A percentile compares a stretch with the other conserved stretches of the same genome.
Evolutionary conservation across 2,797 vertebrate genomes (phyloP).

Genomic region (Tauraco hartlaubi): DNA sequence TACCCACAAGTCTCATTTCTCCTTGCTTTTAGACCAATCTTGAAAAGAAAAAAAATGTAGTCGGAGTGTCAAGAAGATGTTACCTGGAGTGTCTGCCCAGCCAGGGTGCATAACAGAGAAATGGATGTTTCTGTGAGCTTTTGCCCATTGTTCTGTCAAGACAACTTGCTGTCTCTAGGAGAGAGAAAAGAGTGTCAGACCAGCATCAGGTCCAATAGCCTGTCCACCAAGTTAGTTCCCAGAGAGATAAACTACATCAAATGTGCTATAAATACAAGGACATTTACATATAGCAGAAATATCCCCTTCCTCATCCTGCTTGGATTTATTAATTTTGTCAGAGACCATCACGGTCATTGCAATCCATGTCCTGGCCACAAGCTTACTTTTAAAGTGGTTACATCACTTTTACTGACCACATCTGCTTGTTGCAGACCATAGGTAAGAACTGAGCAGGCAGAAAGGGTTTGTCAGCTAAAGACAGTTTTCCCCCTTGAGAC

Average conservation of each 20-base stretch:
- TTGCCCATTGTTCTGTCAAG: slow-evolving; percentile 85
- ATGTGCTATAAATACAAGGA: neutral
- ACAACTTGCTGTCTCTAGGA: slow-evolving; percentile 88
- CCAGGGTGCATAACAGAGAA: slow-evolving; percentile 89
- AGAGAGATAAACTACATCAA: neutral
- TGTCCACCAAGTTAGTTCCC: neutral
- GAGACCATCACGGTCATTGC: neutral
- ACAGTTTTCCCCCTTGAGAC: neutral
- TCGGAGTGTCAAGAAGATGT: neutral
- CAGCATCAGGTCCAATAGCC: neutral
- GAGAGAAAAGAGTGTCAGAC: neutral
- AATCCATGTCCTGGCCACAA: neutral
- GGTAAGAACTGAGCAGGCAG: neutral
- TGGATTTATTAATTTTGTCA: neutral
- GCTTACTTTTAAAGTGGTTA: neutral
- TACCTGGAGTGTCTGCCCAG: slow-evolving; percentile 90
- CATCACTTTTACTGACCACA: neutral
- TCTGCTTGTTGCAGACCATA: neutral
- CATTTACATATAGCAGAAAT: neutral
- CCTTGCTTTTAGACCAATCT: slow-evolving; percentile 23
- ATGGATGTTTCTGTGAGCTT: slow-evolving; percentile 82
- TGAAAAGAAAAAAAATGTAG: neutral
- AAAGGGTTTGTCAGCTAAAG: neutral
- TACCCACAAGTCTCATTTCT: neutral
- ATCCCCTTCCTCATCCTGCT: neutral